Base-by-base conservation (phyloP, 2,888 invertebrate species). In the Scrobipalpa costella region DNA sequence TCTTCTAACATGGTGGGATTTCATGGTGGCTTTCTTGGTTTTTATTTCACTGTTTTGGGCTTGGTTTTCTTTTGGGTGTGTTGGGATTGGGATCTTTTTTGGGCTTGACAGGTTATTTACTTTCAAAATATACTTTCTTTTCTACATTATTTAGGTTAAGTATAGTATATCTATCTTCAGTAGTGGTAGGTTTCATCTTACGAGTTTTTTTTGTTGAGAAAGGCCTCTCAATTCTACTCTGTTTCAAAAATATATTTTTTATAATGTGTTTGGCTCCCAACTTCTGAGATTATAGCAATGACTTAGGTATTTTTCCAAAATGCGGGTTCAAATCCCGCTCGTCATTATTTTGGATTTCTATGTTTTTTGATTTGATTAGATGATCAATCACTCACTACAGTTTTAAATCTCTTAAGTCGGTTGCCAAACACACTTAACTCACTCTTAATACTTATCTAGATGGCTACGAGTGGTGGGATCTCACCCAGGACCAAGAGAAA, bases 1-100 rank as follows among this genome's bases (percentile, higher is more conserved):
- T 75, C 76, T 86, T 85, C 15, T 77, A 80, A 81, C 77, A 76
- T 81, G 36, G 78, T 81, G 79, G 85, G 82, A 80, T 81, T 83
- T 82, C 77, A 81, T 71, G 75, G 68, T 69, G 67, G n/a, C 27
- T 55, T 52, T 47, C 7, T 27, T 15, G 38, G 58, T 15, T 36
- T 15, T 57, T 33, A 11, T 52, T 55, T 15, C 7, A 27, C 27
- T 44, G n/a, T 5, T 44, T 44, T 15, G n/a, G 44, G 15, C 15
- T 15, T 44, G n/a, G 44, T 44, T n/a, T 2, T 15, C n/a, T 9
- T 15, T 9, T 9, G 44, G 44, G 44, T 9, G 44, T 44, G 15
- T n/a, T 40, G 40, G 40, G 40, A 13, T 27, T 27, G 40, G 40
- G 13, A 7, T 40, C 40, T 40, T 15, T 15, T 44, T 44, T 0